A percentile compares a stretch with the other conserved stretches of the same genome.
phyloP scores from a whole-genome alignment of 2,888 invertebrate species.

The Entomobrya proxima region DNA sequence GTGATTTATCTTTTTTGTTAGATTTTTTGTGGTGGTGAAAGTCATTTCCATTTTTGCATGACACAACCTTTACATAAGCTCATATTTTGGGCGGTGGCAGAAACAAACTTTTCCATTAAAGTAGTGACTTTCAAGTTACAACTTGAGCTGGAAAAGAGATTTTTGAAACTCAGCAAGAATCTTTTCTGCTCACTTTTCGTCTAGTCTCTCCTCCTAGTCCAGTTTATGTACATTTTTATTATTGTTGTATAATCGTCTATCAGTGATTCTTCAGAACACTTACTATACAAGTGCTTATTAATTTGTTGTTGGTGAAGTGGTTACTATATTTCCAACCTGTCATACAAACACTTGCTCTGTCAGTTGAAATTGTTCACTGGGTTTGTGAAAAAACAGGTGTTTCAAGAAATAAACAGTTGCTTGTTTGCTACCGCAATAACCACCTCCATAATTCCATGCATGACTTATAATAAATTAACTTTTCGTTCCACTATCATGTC shows the following conservation, averaged over 20 bases:
- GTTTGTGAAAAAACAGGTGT: conserved; percentile 16
- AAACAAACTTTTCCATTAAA: no score
- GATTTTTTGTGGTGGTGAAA: conserved; percentile 12
- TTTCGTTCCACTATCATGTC: neutral
- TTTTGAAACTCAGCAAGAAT: no score
- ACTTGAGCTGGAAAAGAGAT: no score
- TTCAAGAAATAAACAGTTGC: neutral
- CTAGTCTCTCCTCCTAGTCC: no score
- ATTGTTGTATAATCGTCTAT: no score
- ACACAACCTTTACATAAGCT: no score
- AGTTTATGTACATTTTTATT: no score
- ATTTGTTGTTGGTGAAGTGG: neutral
- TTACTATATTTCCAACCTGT: neutral
- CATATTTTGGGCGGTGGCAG: no score
- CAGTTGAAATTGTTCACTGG: neutral
- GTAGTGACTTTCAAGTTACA: no score
- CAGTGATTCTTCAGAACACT: neutral
- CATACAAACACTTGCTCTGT: neutral
- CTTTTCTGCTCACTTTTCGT: no score
- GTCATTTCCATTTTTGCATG: neutral
- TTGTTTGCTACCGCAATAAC: neutral
- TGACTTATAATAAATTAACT: conserved; percentile 16
- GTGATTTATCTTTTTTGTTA: no score
- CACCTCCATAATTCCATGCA: neutral
- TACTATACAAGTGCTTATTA: neutral